phyloP scores from a whole-genome alignment of 2,888 invertebrate species.

The Standfussiana lucernea region DNA sequence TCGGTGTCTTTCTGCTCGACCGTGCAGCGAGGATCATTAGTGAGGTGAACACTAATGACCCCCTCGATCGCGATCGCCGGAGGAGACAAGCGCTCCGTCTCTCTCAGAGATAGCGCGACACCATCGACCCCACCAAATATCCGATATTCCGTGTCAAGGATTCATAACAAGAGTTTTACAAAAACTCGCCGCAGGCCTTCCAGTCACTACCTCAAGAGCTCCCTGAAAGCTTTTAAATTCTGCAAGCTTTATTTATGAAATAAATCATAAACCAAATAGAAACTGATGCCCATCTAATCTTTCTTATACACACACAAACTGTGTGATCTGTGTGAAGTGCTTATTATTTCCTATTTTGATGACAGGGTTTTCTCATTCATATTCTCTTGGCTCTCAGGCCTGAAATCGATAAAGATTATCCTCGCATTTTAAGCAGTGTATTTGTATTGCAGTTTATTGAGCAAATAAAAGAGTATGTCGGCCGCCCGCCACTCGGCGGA shows the following conservation, averaged over 20 bases:
- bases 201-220: conserved; percentile 49
- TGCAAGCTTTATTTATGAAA: conserved; percentile 35
- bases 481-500: conserved; percentile 70
- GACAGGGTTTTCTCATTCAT: background rate
- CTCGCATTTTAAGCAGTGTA: conserved; percentile 67
- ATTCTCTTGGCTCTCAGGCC: background rate
- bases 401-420: conserved; percentile 14
- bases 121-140: conserved; percentile 72
- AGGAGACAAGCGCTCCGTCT: conserved; percentile 73
- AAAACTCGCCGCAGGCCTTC: conserved; percentile 50
- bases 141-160: conserved; percentile 70
- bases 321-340: background rate
- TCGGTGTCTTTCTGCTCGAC: conserved; percentile 66
- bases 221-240: conserved; percentile 44
- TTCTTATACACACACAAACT: background rate
- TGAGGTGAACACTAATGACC: conserved; percentile 86
- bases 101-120: conserved; percentile 71
- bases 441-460: conserved; percentile 74
- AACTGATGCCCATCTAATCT: background rate
- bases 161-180: conserved; percentile 66
- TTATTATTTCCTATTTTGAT: background rate
- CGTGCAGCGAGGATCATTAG: conserved; percentile 82
- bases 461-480: conserved; percentile 74
- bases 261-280: conserved; percentile 25
- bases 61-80: conserved; percentile 80